Conservation (phyloP, 2,113 vertebrate species). For the Empidonax alnorum region DNA sequence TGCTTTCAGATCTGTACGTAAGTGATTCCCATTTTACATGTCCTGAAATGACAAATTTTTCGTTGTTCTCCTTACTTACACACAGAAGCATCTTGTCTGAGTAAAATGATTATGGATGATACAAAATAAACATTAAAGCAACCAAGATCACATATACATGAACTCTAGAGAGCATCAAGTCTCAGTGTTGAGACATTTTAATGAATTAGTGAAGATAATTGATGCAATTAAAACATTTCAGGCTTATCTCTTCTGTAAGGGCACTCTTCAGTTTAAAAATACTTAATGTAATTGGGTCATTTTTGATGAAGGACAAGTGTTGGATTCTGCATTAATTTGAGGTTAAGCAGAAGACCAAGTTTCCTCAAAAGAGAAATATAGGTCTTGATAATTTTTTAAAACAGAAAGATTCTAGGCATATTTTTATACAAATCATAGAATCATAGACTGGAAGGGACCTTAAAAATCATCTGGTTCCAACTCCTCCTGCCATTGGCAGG, state of each 20-base stretch:
- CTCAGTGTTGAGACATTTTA: conserved; percentile 3
- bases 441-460: not conserved
- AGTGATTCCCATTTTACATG: not conserved
- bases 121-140: not conserved
- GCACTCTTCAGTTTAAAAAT: conserved; percentile 10
- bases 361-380: not conserved
- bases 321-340: not conserved
- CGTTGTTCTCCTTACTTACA: not conserved
- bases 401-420: not conserved
- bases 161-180: not conserved
- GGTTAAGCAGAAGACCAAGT: not conserved
- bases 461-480: not conserved
- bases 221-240: conserved; percentile 34
- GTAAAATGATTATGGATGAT: not conserved
- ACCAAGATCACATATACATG: not conserved
- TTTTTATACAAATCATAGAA: not conserved
- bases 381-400: not conserved
- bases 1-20: not conserved
- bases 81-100: not conserved
- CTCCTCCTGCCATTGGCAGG: not conserved
- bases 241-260: not conserved
- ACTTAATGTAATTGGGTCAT: not conserved
- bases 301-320: not conserved
- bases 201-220: conserved; percentile 19
- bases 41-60: not conserved